Percentiles rank a stretch among this genome's conserved stretches.
Conservation (phyloP, 2,797 vertebrate species). For the Psittacula echo region DNA sequence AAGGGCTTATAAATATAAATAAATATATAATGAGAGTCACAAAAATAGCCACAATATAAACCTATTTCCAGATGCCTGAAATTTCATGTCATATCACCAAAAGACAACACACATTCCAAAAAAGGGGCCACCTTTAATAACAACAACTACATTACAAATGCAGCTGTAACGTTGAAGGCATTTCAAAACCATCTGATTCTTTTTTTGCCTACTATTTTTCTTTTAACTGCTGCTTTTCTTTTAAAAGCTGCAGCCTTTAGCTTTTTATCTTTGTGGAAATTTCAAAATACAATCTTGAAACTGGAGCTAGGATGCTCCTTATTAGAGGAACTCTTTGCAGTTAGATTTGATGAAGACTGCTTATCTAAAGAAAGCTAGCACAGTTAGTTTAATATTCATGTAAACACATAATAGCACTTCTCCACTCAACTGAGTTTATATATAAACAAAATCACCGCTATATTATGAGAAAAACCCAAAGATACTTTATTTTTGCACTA, state of each 20-base stretch:
- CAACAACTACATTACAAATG: background rate
- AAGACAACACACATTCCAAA: background rate
- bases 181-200: background rate
- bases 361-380: background rate
- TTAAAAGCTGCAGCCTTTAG: background rate
- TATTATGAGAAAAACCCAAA: background rate
- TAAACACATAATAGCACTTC: background rate
- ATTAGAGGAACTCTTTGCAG: background rate
- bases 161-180: background rate
- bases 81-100: background rate
- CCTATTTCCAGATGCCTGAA: background rate
- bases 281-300: background rate
- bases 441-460: background rate
- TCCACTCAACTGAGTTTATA: background rate
- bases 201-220: background rate
- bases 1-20: background rate
- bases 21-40: background rate
- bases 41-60: background rate
- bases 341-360: background rate
- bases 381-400: background rate
- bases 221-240: background rate
- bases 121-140: background rate
- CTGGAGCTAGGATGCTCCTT: background rate
- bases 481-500: background rate
- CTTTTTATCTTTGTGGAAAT: background rate